These are phyloP conservation scores for Chlorocebus sabaeus DNA, from an alignment of 2,113 vertebrate genomes.

Conservation along the genomic window DNA sequence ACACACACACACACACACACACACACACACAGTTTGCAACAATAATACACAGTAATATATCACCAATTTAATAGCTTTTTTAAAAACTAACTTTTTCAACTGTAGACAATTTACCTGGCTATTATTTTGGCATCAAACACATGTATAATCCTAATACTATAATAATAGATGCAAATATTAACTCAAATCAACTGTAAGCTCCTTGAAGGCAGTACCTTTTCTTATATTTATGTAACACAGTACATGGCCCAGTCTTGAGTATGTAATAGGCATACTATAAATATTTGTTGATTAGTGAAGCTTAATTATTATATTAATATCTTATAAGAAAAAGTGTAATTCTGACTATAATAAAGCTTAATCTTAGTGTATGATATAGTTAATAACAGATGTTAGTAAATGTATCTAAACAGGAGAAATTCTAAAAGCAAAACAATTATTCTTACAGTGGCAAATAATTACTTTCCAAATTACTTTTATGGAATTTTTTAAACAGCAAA, in stretches of 20 bases:
- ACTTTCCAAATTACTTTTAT: background rate
- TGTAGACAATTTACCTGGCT: background rate
- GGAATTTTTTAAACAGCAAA: background rate
- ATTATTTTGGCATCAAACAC: background rate
- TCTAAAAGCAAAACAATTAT: slow-evolving; percentile 30
- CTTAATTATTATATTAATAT: background rate
- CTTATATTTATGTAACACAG: background rate
- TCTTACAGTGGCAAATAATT: background rate
- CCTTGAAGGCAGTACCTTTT: background rate
- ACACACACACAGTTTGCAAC: background rate
- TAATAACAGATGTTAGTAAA: slow-evolving; percentile 12
- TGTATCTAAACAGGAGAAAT: slow-evolving; percentile 27
- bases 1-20: no score
- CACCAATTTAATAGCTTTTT: background rate
- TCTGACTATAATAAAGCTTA: background rate
- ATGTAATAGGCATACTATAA: background rate
- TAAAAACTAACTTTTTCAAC: background rate
- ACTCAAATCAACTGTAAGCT: background rate
- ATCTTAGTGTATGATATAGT: background rate
- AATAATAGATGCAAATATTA: background rate
- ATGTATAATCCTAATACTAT: background rate
- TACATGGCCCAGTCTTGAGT: background rate
- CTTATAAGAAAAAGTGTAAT: background rate
- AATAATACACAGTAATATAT: background rate
- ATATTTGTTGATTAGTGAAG: background rate